Conservation (phyloP, 1,140 invertebrate species). For the Ceratina australensis region DNA sequence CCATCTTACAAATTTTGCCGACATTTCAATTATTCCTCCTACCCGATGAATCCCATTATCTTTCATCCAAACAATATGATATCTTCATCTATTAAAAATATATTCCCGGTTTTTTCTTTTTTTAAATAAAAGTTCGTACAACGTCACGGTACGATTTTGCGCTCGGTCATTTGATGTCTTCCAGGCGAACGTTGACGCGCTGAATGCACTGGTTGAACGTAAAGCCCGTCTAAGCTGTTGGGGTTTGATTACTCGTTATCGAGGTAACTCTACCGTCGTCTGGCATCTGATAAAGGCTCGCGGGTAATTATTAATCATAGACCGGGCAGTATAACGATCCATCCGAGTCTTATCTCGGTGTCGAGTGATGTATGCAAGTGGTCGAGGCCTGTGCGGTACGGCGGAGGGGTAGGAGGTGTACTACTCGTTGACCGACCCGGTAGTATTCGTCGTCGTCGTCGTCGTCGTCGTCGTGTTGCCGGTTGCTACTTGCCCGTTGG, state of each 20-base stretch:
- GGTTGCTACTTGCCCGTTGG: constrained; percentile 60
- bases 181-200: constrained; percentile 28
- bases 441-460: constrained; percentile 11
- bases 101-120: no score
- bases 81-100: no score
- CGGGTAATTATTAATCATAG: constrained; percentile 80
- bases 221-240: constrained; percentile 33
- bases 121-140: no score
- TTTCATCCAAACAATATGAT: no score
- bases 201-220: constrained; percentile 29
- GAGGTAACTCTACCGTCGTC: constrained; percentile 75
- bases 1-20: no score
- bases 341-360: constrained; percentile 77
- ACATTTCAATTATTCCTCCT: no score
- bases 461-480: constrained; percentile 26
- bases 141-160: no score
- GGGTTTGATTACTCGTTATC: constrained; percentile 78
- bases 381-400: constrained; percentile 50
- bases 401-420: constrained; percentile 15
- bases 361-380: constrained; percentile 75
- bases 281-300: constrained; percentile 75
- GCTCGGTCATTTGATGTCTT: constrained; percentile 7
- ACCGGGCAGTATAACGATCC: constrained; percentile 76
- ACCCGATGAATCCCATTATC: no score
- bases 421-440: constrained; percentile 47